These are phyloP conservation scores for Pseudomyrmex sp. DNA, from an alignment of 1,140 invertebrate genomes.

Conservation along the genomic window DNA sequence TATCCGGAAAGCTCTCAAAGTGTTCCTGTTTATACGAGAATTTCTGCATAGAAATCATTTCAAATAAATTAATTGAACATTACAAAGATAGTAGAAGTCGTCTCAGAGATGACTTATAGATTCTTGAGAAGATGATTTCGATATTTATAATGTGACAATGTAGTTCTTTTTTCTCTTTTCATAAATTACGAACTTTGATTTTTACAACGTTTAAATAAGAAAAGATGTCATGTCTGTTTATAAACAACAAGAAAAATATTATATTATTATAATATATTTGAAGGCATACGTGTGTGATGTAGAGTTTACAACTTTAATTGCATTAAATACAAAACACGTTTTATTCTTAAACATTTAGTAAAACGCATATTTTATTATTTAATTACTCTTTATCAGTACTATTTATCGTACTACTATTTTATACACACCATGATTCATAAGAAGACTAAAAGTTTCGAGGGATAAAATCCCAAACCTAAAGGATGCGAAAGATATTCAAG, in stretches of 20 bases:
- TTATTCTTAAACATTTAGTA: not conserved
- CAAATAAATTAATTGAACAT: not conserved
- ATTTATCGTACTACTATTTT: conserved; percentile 59
- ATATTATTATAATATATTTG: no score
- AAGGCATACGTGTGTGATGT: no score
- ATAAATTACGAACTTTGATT: no score
- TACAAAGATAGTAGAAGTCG: not conserved
- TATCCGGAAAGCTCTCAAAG: not conserved
- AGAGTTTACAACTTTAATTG: not conserved
- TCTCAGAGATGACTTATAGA: no score
- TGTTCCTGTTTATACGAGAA: not conserved
- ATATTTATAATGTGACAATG: no score
- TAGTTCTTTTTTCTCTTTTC: no score
- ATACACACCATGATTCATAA: conserved; percentile 76
- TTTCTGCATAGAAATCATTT: not conserved
- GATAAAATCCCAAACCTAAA: conserved; percentile 63
- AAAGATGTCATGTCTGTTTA: not conserved
- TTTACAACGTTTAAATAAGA: not conserved
- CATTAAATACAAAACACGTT: not conserved
- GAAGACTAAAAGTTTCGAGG: conserved; percentile 79
- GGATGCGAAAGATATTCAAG: conserved; percentile 54
- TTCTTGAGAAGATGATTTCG: no score
- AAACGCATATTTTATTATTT: conserved; percentile 63
- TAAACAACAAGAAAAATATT: no score
- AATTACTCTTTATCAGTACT: conserved; percentile 30